phyloP scores from a whole-genome alignment of 1,140 invertebrate species.

The Phocides pigmalion region DNA sequence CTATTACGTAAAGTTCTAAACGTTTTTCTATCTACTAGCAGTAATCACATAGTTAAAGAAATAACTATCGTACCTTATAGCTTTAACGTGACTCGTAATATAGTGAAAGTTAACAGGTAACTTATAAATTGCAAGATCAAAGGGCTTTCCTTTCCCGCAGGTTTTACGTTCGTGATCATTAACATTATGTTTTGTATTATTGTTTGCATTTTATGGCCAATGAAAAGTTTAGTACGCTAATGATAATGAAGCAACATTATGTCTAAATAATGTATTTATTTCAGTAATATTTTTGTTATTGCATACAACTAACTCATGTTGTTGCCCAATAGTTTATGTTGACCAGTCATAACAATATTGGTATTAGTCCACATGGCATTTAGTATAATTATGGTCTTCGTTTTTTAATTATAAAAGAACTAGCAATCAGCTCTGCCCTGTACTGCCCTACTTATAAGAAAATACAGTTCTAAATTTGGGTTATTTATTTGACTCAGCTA shows the following conservation, averaged over 20 bases:
- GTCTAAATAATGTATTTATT: not conserved
- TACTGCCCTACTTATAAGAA: no score
- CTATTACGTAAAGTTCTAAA: no score
- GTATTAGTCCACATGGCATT: not conserved
- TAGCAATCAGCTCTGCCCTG: no score
- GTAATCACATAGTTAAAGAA: not conserved
- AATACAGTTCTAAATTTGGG: no score
- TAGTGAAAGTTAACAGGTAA: slow-evolving; percentile 17
- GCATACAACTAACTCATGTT: not conserved
- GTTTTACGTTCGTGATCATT: not conserved
- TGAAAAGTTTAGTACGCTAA: not conserved
- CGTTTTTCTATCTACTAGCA: no score
- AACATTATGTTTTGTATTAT: not conserved
- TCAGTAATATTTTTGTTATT: not conserved
- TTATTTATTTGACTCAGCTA: no score
- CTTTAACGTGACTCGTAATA: slow-evolving; percentile 8
- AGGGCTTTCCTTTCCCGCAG: slow-evolving; percentile 30
- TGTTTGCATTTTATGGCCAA: slow-evolving; percentile 1
- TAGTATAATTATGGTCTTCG: no score
- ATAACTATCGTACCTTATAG: not conserved
- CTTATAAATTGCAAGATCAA: slow-evolving; percentile 2
- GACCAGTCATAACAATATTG: not conserved
- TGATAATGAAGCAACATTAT: not conserved
- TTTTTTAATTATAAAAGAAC: no score
- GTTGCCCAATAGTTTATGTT: not conserved